These are phyloP conservation scores for Neotoma lepida DNA, from an alignment of 2,113 vertebrate species.

Conservation along the genomic window DNA sequence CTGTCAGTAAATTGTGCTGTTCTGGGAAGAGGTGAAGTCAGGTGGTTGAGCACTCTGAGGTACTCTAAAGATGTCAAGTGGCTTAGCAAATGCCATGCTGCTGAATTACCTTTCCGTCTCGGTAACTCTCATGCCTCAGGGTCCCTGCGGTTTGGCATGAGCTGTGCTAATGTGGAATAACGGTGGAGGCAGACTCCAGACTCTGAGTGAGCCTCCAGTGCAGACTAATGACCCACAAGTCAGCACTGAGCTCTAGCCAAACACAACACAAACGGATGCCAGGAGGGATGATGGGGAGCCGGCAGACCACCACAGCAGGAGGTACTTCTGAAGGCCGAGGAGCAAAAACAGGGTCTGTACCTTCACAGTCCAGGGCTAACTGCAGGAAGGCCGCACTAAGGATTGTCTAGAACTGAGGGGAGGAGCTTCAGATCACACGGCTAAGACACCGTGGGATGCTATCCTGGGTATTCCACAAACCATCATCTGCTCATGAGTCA, in stretches of 20 bases:
- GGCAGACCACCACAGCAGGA: not conserved
- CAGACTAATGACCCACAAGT: not conserved
- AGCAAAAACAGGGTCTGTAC: conserved; percentile 13
- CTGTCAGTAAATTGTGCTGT: not conserved
- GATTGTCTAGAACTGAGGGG: not conserved
- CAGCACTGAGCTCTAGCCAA: conserved; percentile 27
- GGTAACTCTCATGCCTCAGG: conserved; percentile 11
- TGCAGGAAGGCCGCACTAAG: not conserved
- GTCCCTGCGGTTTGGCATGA: conserved; percentile 58
- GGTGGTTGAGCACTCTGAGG: not conserved
- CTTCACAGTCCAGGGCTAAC: not conserved
- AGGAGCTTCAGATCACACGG: not conserved
- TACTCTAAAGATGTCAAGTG: not conserved
- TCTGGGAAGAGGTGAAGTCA: not conserved
- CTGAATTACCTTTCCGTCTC: conserved; percentile 16
- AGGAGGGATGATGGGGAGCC: not conserved
- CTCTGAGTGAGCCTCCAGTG: not conserved
- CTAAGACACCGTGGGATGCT: not conserved
- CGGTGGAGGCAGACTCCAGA: not conserved
- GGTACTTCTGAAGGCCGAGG: not conserved
- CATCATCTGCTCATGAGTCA: not conserved
- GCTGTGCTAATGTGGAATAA: not conserved
- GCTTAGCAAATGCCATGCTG: not conserved
- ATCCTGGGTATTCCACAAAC: not conserved
- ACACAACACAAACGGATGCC: conserved; percentile 4